Base-by-base conservation (phyloP, 1,140 invertebrate genomes). In the Drosophila kepulauana region DNA sequence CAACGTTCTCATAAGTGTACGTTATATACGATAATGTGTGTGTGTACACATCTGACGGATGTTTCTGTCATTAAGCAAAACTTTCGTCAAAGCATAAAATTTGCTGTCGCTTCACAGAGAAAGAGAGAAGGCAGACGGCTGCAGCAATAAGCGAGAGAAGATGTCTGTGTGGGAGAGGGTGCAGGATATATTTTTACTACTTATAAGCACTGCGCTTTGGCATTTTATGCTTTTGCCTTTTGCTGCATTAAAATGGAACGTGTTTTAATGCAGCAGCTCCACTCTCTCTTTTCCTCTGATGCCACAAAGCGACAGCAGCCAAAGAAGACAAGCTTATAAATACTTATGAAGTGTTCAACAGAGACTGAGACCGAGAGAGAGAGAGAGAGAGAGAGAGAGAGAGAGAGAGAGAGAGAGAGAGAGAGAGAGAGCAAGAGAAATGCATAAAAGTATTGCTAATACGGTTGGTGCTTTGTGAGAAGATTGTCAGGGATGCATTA, bases 81-180 rank as follows among this genome's bases (percentile, higher is more conserved):
- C 75, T 80, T 80, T 80, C 74, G 75, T 80, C 78, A 80, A 80
- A 80, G 78, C 78, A 80, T 69, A 80, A 78, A 80, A 80, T 80
- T 78, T 80, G 65, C 69, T 61, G 56, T 15, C 67, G 67, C 20
- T 58, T 67, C 52, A 63, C 63, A 79, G 11, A 64, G 10, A n/a
- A 11, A 28, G 13, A 3, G 16, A 45, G 25, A 62, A 11, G n/a
- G 16, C 41, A 58, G 38, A 58, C 11, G 13, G 56, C 20, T 13
- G 8, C 25, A 43, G 20, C 7, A 35, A 13, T 13, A 30, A 25
- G 3, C 28, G 30, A 30, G 35, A 8, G 52, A 20, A 5, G 7
- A 15, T 25, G 20, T 1, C 1, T 11, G 4, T n/a, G 13, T 6
- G 16, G 10, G 52, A 11, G 7, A 13, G 10, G 4, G 56, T 46